A percentile compares a stretch with the other conserved stretches of the same genome.
Evolutionary conservation across 2,113 vertebrate genomes (phyloP).

Genomic region (Rhadina sibilatrix): DNA sequence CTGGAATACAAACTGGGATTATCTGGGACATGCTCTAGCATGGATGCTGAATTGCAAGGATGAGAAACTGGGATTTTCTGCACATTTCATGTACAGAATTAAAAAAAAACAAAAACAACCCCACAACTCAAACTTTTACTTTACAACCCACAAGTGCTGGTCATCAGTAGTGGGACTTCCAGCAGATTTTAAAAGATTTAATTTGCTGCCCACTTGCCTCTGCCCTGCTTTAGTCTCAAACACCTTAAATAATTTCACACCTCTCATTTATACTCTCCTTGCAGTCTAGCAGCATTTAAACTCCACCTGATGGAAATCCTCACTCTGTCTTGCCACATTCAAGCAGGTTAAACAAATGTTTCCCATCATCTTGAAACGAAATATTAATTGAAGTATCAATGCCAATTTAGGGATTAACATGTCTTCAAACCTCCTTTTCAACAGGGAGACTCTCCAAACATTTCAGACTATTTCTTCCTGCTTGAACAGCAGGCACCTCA

Average conservation of each 20-base stretch:
- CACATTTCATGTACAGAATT: neutral
- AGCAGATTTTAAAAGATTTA: neutral
- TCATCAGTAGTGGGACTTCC: neutral
- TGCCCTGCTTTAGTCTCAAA: neutral
- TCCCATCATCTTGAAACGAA: neutral
- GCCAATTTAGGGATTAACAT: neutral
- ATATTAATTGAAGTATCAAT: neutral
- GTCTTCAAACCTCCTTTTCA: neutral
- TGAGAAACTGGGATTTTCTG: neutral
- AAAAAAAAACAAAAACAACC: rapidly evolving
- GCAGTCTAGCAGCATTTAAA: neutral
- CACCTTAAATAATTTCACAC: neutral
- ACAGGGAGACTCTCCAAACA: neutral
- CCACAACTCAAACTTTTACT: neutral
- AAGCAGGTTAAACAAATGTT: neutral
- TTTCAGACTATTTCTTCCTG: neutral
- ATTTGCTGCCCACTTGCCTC: neutral
- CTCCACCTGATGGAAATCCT: neutral
- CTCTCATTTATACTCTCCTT: neutral
- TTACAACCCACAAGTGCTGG: neutral
- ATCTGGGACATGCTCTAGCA: neutral
- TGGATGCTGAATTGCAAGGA: neutral
- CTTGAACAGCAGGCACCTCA: neutral
- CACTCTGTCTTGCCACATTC: neutral
- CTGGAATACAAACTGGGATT: neutral